Evolutionary conservation across 2,888 invertebrate genomes (phyloP).

Genomic region (Platerodrilus igneus): DNA sequence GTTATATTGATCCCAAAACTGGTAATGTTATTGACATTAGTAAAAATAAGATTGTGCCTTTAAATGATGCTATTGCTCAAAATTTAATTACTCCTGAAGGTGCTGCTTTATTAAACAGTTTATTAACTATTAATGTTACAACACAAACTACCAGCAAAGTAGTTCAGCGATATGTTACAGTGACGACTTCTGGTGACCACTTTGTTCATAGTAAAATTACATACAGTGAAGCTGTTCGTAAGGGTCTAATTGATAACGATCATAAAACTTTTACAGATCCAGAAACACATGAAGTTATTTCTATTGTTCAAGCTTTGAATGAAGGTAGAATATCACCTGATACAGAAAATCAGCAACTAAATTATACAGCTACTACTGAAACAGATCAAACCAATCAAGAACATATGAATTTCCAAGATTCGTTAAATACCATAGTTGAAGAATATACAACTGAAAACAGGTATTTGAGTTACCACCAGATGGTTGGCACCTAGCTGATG

Average conservation of each 20-base stretch:
- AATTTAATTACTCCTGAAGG: constrained; percentile 84
- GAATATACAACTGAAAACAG: constrained; percentile 57
- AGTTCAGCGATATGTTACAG: constrained; percentile 75
- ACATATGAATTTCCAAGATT: constrained; percentile 19
- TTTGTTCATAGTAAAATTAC: constrained; percentile 58
- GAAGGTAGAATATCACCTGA: constrained; percentile 67
- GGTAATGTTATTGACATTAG: constrained; percentile 77
- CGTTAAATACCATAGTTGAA: constrained; percentile 39
- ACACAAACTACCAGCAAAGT: constrained; percentile 83
- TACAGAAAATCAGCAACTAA: constrained; percentile 37
- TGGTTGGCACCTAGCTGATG: constrained; percentile 79
- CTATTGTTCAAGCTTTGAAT: constrained; percentile 72
- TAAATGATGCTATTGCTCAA: constrained; percentile 80
- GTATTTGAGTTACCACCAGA: constrained; percentile 75
- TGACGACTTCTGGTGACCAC: constrained; percentile 58
- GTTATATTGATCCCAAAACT: constrained; percentile 81
- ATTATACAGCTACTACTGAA: constrained; percentile 31
- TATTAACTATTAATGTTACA: constrained; percentile 83
- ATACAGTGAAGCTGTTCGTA: constrained; percentile 71
- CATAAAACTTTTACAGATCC: constrained; percentile 75
- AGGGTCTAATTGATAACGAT: constrained; percentile 75
- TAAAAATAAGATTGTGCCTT: constrained; percentile 67
- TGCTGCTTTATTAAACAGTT: constrained; percentile 76
- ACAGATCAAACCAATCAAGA: constrained; percentile 21
- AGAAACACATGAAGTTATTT: constrained; percentile 64